phyloP scores from a whole-genome alignment of 2,797 vertebrate species.

The Sylvia borin region DNA sequence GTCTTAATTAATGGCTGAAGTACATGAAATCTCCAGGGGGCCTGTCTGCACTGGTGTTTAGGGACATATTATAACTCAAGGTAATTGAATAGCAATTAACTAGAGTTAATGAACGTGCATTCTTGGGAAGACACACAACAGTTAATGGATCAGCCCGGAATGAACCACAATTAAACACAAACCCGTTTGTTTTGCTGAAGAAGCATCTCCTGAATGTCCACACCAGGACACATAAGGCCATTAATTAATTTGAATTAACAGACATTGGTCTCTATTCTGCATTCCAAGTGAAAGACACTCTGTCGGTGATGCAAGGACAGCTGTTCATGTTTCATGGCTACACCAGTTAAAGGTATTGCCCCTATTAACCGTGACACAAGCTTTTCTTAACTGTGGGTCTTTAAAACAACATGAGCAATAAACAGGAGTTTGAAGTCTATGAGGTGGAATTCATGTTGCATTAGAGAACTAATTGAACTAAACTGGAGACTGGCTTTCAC shows the following conservation, averaged over 20 bases:
- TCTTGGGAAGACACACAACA: constrained; percentile 11
- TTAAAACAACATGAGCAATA: neutral
- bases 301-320: neutral
- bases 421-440: neutral
- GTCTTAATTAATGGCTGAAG: constrained; percentile 22
- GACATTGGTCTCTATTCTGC: neutral
- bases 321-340: neutral
- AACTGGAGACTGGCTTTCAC: neutral
- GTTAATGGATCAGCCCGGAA: neutral
- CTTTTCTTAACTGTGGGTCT: neutral
- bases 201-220: neutral
- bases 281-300: neutral
- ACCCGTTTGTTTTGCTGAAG: neutral
- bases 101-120: constrained; percentile 41
- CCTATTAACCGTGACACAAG: neutral
- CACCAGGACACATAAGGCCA: neutral
- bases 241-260: constrained; percentile 17
- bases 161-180: neutral
- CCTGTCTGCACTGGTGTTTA: neutral
- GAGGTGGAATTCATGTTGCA: neutral
- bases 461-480: neutral
- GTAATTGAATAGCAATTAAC: constrained; percentile 57
- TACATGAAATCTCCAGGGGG: neutral
- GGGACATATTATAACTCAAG: constrained; percentile 33
- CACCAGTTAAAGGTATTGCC: neutral